Base-by-base conservation (phyloP, 2,888 invertebrate genomes). In the Cheiracanthium punctorium region DNA sequence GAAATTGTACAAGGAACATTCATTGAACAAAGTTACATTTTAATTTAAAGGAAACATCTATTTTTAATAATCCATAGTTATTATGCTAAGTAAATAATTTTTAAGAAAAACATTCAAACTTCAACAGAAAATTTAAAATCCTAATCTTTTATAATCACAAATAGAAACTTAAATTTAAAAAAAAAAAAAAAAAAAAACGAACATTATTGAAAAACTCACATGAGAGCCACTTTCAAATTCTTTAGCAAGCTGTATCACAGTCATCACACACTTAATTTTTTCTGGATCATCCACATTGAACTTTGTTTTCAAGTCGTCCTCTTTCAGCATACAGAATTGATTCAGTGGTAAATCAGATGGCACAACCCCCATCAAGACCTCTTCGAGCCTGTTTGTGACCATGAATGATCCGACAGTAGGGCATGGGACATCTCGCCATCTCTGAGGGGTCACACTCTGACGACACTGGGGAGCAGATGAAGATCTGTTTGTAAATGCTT, bases 401-500 rank as follows among this genome's bases (percentile, higher is more conserved):
- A 88, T 88, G 29, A 88, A 88, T 8, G 84, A 82, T 10, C 88
- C 88, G 20, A 88, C 88, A 17, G 88, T 88, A 8, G 88, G 80
- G 28, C 81, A 84, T 20, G 77, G 80, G 0, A 80, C 33, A 33
- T 76, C 72, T 24, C 84, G 64, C 82, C 84, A 82, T 37, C 76
- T 64, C 32, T 82, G 84, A 24, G 84, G 43, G 14, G 76, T 80
- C 10, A 67, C 24, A 20, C 52, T 69, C n/a, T 80, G 84, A 12
- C 88, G 67, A 67, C 69, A 73, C 17, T 84, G 84, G 4, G 88
- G 88, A 28, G 84, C 88, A 17, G 88, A 88, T 52, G 88, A 88
- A n/a, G 88, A 88, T 8, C 88, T 75, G 29, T 71, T 58, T 0
- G 84, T 80, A 64, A 88, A 88, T 20, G 88, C 88, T 43, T 88